Evolutionary conservation across 2,797 vertebrate species (phyloP), one percentile per base, ranked within the genome.

Genomic region (Lophius americanus): DNA sequence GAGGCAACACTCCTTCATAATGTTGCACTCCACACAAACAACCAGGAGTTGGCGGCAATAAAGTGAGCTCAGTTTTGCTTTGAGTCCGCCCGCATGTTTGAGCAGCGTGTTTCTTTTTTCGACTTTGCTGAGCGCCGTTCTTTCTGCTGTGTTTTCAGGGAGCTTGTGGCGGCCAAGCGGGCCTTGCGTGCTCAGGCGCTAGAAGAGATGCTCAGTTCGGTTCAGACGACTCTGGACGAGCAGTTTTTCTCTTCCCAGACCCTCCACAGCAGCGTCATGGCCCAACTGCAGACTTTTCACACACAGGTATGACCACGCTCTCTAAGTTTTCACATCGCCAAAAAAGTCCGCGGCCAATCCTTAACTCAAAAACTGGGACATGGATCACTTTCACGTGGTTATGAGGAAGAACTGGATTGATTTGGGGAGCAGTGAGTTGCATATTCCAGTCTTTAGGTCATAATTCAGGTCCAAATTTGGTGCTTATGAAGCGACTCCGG

Each of bases 181-280:
- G 23, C 38, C 7, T 59, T 60, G 42, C 35, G n/a, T 9, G 39
- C 56, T 4, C 60, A 73, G 68, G 61, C 74, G 4, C 37, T 81
- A 65, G 65, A 88, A 54, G 73, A 87, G 48, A 78, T 81, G 60
- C 68, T 87, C 5, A 75, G 49, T 37, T 73, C 75, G 3, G 51
- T 89, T 32, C 73, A 60, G 44, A 67, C n/a, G 51, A 82, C 62
- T 58, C 65, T 91, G 52, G 62, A 84, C 57, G 86, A 90, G 57
- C 83, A 82, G 61, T 82, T 85, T 53, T 55, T 48, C 51, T 78
- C 71, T n/a, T 75, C 66, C 39, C 60, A 81, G 41, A 64, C 3
- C 3, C 69, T 84, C 56, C 81, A 84, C 62, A 68, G 73, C 23
- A 72, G 79, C 51, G 52, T 86, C 37, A 71, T 75, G 60, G 56